Evolutionary conservation across 2,113 vertebrate genomes (phyloP).

Genomic region (Sialia sialis): DNA sequence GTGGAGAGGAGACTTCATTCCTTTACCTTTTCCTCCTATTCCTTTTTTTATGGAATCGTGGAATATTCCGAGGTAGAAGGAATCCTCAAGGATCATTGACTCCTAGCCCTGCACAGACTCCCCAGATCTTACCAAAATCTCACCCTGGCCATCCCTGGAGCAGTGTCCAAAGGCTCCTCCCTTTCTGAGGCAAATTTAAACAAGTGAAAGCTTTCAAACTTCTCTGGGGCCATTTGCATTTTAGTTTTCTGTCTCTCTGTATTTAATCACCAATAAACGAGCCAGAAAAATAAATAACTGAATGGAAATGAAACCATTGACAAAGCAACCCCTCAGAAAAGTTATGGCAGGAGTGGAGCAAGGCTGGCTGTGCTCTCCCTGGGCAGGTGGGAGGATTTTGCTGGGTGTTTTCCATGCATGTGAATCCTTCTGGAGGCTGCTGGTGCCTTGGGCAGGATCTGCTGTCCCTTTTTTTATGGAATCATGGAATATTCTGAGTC

Average conservation of each 20-base stretch:
- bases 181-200: background rate
- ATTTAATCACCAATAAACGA: background rate
- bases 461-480: background rate
- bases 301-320: background rate
- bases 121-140: no score
- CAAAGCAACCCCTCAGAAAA: no score
- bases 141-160: no score
- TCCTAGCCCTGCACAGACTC: no score
- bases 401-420: fast-evolving
- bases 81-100: no score
- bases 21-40: no score
- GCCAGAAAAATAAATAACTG: background rate
- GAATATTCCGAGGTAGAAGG: no score
- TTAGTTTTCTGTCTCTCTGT: background rate
- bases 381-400: background rate
- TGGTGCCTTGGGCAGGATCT: background rate
- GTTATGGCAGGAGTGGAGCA: fast-evolving
- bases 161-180: no score
- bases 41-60: no score
- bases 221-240: background rate
- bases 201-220: background rate
- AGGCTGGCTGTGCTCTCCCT: background rate
- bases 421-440: background rate
- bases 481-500: background rate
- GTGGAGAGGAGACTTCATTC: background rate